A percentile compares a stretch with the other conserved stretches of the same genome.
Conservation (phyloP, 2,797 vertebrate genomes). For the Liparis tanakae region DNA sequence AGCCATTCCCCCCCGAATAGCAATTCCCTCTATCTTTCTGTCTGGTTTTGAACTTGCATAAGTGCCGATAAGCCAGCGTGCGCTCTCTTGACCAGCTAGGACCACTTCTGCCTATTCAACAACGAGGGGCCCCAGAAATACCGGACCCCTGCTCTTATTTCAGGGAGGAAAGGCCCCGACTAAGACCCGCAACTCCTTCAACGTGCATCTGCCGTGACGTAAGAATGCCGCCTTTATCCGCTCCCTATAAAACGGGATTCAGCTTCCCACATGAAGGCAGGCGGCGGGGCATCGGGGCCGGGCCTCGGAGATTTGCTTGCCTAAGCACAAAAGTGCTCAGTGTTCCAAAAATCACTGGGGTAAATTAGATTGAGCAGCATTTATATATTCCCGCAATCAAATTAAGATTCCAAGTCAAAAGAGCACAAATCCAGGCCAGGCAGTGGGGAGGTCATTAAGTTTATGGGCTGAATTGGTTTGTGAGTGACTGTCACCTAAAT, state of each 20-base stretch:
- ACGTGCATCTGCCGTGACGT: slow-evolving; percentile 49
- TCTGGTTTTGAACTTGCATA: slow-evolving; percentile 54
- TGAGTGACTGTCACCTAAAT: slow-evolving; percentile 75
- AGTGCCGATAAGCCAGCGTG: slow-evolving; percentile 66
- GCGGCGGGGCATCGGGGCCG: slow-evolving; percentile 28
- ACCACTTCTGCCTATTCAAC: slow-evolving; percentile 64
- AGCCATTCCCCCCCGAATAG: slow-evolving; percentile 65
- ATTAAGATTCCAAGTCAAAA: slow-evolving; percentile 76
- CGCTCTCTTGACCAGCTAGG: slow-evolving; percentile 53
- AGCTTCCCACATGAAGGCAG: slow-evolving; percentile 67
- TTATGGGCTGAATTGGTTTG: slow-evolving; percentile 73
- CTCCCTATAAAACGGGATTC: slow-evolving; percentile 64
- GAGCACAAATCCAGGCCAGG: slow-evolving; percentile 64
- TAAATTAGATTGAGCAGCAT: slow-evolving; percentile 74
- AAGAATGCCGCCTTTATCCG: slow-evolving; percentile 65
- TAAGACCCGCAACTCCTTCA: slow-evolving; percentile 44
- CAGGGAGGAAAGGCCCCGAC: slow-evolving; percentile 38
- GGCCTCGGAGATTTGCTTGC: slow-evolving; percentile 57
- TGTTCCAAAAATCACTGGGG: slow-evolving; percentile 64
- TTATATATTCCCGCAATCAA: slow-evolving; percentile 74
- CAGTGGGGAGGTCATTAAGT: slow-evolving; percentile 73
- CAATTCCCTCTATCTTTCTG: slow-evolving; percentile 44
- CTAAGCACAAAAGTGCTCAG: slow-evolving; percentile 71
- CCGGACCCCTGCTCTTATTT: slow-evolving; percentile 55
- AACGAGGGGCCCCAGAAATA: slow-evolving; percentile 53